These are phyloP conservation scores for Rhagophthalmus giganteus DNA, from an alignment of 2,888 invertebrate genomes.

Conservation along the genomic window DNA sequence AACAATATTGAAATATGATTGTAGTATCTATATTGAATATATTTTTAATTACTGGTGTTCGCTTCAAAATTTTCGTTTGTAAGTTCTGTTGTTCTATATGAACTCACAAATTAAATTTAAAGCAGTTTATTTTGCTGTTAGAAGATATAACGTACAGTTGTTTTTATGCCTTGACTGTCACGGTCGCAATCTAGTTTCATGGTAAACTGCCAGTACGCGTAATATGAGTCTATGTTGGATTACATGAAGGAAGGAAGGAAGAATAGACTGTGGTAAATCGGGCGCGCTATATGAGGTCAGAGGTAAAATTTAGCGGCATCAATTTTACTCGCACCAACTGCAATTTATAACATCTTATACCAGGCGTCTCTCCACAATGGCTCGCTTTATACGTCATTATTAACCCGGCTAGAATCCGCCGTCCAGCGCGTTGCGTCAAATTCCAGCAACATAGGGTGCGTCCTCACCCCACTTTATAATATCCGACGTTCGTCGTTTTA, in stretches of 20 bases:
- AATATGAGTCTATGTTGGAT: conserved; percentile 34
- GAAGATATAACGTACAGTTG: background rate
- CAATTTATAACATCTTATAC: conserved; percentile 48
- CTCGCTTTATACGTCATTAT: conserved; percentile 46
- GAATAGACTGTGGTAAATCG: conserved; percentile 38
- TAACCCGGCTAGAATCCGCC: conserved; percentile 36
- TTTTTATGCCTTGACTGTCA: conserved; percentile 21
- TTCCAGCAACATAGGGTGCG: conserved; percentile 15
- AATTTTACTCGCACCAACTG: conserved; percentile 45
- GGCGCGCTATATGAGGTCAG: conserved; percentile 39
- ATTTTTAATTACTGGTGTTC: no score
- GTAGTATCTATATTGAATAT: no score
- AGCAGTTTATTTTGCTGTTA: background rate
- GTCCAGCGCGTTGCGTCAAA: conserved; percentile 29
- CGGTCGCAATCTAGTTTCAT: conserved; percentile 21
- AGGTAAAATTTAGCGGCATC: conserved; percentile 45
- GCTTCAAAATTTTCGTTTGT: no score
- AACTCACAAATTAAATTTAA: background rate
- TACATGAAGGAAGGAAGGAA: conserved; percentile 33
- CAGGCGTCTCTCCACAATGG: conserved; percentile 42
- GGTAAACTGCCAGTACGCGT: conserved; percentile 27
- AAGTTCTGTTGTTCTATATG: no score
- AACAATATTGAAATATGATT: no score
- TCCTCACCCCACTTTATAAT: conserved; percentile 18
- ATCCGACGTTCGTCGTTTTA: conserved; percentile 33